These are phyloP conservation scores for Cyanoramphus novaezelandiae DNA, from an alignment of 2,113 vertebrate genomes.

Conservation along the genomic window DNA sequence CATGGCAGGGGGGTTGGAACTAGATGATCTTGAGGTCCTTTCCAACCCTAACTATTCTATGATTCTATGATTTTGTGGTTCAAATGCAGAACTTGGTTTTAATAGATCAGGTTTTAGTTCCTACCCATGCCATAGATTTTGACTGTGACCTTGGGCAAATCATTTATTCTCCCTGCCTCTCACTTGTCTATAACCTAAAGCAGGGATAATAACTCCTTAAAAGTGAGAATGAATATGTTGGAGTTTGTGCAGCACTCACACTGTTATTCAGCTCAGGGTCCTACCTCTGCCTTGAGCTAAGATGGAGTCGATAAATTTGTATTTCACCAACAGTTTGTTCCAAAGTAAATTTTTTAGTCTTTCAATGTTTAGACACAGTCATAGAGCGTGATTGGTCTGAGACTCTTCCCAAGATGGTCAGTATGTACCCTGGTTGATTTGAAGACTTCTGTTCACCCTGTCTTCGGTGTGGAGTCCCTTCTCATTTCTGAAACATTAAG, in stretches of 20 bases:
- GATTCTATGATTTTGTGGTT: background rate
- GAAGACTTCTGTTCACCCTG: background rate
- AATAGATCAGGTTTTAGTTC: background rate
- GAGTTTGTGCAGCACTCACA: background rate
- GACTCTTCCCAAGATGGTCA: background rate
- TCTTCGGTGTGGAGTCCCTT: background rate
- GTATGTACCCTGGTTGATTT: background rate
- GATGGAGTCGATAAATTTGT: background rate
- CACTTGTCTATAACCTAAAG: background rate
- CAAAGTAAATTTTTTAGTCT: background rate
- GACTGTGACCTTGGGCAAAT: background rate
- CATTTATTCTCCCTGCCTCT: background rate
- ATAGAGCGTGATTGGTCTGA: background rate
- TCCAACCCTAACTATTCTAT: too few species aligned
- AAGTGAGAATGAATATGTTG: background rate
- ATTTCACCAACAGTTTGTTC: background rate
- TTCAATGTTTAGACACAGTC: background rate
- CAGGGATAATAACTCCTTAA: background rate
- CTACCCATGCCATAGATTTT: background rate
- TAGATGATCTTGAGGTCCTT: too few species aligned
- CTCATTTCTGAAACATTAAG: background rate
- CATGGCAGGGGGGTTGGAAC: too few species aligned
- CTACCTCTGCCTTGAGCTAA: background rate
- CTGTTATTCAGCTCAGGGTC: background rate
- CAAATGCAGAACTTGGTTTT: background rate